Conservation (phyloP, 2,888 invertebrate species). For the Andricus curvator region DNA sequence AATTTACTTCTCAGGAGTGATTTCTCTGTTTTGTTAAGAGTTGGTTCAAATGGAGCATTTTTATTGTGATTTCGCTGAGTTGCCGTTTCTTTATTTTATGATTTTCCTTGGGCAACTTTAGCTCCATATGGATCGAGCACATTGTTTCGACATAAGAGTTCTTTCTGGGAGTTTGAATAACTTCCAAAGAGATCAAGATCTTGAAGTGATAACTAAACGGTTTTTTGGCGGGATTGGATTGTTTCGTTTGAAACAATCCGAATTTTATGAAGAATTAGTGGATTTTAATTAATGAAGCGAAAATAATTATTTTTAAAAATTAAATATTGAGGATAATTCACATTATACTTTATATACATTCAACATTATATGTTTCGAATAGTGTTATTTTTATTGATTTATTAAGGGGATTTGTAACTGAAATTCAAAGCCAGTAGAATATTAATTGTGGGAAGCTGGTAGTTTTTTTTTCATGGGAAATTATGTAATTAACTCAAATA, state of each 20-base stretch:
- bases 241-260: not conserved
- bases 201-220: not conserved
- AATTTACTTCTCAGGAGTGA: conserved; percentile 33
- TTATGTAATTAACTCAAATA: too few relatives aligned
- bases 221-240: not conserved
- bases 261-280: not conserved
- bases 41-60: conserved; percentile 3
- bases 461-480: too few relatives aligned
- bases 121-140: not conserved
- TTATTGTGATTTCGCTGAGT: not conserved
- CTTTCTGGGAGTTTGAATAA: not conserved
- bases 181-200: not conserved
- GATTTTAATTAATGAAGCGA: not conserved
- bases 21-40: conserved; percentile 36
- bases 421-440: too few relatives aligned
- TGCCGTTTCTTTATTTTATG: not conserved
- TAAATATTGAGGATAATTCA: too few relatives aligned
- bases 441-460: too few relatives aligned
- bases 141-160: not conserved
- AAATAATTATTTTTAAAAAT: not conserved
- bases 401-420: too few relatives aligned
- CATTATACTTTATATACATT: too few relatives aligned
- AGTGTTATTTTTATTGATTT: too few relatives aligned
- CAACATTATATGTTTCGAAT: too few relatives aligned
- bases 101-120: not conserved